Percentiles rank a stretch among this genome's conserved stretches.
These are phyloP conservation scores for Leptodactylus fallax DNA, from an alignment of 2,797 vertebrate species.

Conservation along the genomic window DNA sequence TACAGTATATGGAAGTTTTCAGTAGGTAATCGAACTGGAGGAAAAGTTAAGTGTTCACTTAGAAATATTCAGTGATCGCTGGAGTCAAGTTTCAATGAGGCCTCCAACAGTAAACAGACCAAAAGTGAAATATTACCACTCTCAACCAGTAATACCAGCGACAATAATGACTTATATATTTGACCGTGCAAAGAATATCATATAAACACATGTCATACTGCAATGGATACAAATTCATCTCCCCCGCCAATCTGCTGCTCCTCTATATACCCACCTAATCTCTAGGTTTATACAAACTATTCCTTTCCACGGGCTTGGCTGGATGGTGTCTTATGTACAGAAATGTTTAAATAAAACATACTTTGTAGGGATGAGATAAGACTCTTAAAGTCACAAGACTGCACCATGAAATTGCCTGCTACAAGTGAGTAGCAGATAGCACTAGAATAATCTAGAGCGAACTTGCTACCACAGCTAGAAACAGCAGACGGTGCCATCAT, in stretches of 20 bases:
- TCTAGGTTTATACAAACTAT: conserved; percentile 43
- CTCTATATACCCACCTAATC: conserved; percentile 30
- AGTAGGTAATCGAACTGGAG: not conserved
- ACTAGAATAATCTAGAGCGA: conserved; percentile 3
- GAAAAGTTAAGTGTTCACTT: conserved; percentile 21
- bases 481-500: conserved; percentile 25
- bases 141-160: conserved; percentile 27
- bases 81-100: conserved; percentile 34
- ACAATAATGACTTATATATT: conserved; percentile 38
- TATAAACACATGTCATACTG: conserved; percentile 56
- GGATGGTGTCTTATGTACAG: not conserved
- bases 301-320: not conserved
- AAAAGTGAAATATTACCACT: conserved; percentile 49
- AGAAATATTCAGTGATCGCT: conserved; percentile 22
- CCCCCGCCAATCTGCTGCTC: conserved; percentile 18
- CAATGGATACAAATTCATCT: conserved; percentile 25
- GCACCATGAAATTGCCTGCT: not conserved
- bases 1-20: not conserved
- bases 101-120: conserved; percentile 17
- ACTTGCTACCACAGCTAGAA: conserved; percentile 5
- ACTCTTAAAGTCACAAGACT: conserved; percentile 17
- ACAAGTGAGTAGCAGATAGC: not conserved
- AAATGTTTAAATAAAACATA: conserved; percentile 24
- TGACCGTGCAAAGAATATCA: conserved; percentile 31
- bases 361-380: conserved; percentile 23